phyloP scores from a whole-genome alignment of 2,113 vertebrate genomes.

The Tachysurus fulvidraco region DNA sequence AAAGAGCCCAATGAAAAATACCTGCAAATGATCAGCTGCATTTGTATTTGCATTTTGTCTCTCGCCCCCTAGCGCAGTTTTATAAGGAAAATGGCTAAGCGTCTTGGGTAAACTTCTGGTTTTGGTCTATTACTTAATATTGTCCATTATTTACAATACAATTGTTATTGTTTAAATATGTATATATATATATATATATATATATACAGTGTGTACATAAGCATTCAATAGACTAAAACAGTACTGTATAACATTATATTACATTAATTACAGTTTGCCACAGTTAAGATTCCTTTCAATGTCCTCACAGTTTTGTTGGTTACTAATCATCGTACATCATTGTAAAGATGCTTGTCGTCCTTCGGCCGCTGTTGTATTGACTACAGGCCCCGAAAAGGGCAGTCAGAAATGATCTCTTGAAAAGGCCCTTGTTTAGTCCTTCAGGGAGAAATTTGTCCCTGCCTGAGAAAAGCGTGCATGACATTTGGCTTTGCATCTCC shows the following conservation, averaged over 20 bases:
- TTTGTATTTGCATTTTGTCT: not conserved
- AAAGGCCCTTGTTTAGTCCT: slow-evolving; percentile 28
- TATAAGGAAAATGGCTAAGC: not conserved
- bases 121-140: not conserved
- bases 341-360: slow-evolving; percentile 14
- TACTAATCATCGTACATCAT: not conserved
- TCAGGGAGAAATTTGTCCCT: slow-evolving; percentile 16
- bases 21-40: not conserved
- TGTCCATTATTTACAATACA: not conserved
- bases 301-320: not conserved
- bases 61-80: not conserved
- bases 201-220: not conserved
- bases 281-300: not conserved
- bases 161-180: not conserved
- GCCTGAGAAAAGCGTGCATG: slow-evolving; percentile 29
- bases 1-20: not conserved
- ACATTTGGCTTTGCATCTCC: slow-evolving; percentile 42
- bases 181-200: no score
- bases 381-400: slow-evolving; percentile 14
- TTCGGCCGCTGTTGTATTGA: slow-evolving; percentile 23
- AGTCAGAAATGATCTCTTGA: slow-evolving; percentile 38
- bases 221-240: not conserved
- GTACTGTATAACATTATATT: not conserved
- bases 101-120: not conserved
- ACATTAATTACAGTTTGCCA: not conserved